Evolutionary conservation across 2,797 vertebrate genomes (phyloP), one percentile per base, ranked within the genome.

Genomic region (Pangasius djambal): DNA sequence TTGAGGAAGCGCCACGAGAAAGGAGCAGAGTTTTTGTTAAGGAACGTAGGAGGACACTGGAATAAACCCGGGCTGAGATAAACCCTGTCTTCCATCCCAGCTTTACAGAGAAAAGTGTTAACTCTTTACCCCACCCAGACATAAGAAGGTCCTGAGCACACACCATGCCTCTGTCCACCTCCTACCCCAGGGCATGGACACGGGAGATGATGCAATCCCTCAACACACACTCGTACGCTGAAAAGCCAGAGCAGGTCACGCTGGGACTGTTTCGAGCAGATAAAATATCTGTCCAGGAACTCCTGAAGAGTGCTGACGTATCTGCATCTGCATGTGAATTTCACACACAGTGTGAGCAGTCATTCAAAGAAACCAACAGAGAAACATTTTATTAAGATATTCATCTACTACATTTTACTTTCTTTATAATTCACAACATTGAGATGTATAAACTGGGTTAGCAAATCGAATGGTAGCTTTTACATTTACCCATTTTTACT

Each of bases 221-320:
- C 18, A 77, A 20, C 22, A n/a, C 52, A 28, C 79, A 37, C 50
- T 50, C 22, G 5, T 18, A 63, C 48, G 3, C 57, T 67, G 57
- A 59, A 74, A 67, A 48, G 48, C 31, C 44, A 40, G 65, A 65
- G 69, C 12, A 77, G 79, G 79, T 87, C 65, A 72, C 3, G 1
- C 34, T 65, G 37, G 48, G 55, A 70, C 48, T 92, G 90, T 88
- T 83, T 79, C 1, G 4, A 74, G 55, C 20, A 89, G 90, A 92
- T 92, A 92, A 13, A 86, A 12, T 92, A 92, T 90, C 90, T 48
- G 81, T 81, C 37, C 81, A 82, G 77, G 25, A 87, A 86, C 88
- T 50, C 40, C 57, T 63, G 79, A 52, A 84, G 63, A 67, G 40
- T 16, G 12, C 70, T 8, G 61, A 59, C 69, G 78, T 78, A 87